Evolutionary conservation across 1,140 invertebrate genomes (phyloP), one percentile per base, ranked within the genome.

Genomic region (Brachionus manjavacas): DNA sequence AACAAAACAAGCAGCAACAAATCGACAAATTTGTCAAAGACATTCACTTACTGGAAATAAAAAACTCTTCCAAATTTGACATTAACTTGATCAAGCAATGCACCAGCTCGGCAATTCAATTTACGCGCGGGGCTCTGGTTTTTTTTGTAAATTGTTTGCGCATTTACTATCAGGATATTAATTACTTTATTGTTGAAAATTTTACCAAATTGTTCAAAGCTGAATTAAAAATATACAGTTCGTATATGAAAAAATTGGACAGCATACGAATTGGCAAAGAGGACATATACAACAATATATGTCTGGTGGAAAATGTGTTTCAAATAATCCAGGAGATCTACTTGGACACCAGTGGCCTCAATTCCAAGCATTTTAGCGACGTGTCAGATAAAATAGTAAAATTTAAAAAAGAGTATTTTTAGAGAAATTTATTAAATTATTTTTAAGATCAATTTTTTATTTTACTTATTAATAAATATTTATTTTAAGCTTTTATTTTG

Each of bases 121-220:
- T 81, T 46, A n/a, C n/a, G 23, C 49, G 79, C 20, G 49, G 23
- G 6, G 52, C 35, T 20, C 23, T 81, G 4, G 25, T 28, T 46
- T 81, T 60, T 68, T 81, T 81, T 68, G 60, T 39, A 1, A 55
- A 81, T 31, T 81, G 79, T 68, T 39, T 81, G 16, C 23, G 52
- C 23, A 35, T 81, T 12, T 81, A 81, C 16, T 81, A 81, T 12
- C 79, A 81, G 39, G 79, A 81, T 7, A 41, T 81, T 3, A 81
- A 81, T 43, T 81, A 41, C 28, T 64, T 11, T 43, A 25, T 81
- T 25, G 52, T 81, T 28, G 79, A 81, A 25, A 64, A 25, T 25
- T 81, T 81, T 46, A 81, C 79, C 20, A 60, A 68, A 8, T 25
- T 81, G 20, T 81, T 81, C 52, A 81, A 81, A 25, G 79, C 79